Evolutionary conservation across 2,797 vertebrate species (phyloP), one percentile per base, ranked within the genome.

Genomic region (Austrolebias charrua): DNA sequence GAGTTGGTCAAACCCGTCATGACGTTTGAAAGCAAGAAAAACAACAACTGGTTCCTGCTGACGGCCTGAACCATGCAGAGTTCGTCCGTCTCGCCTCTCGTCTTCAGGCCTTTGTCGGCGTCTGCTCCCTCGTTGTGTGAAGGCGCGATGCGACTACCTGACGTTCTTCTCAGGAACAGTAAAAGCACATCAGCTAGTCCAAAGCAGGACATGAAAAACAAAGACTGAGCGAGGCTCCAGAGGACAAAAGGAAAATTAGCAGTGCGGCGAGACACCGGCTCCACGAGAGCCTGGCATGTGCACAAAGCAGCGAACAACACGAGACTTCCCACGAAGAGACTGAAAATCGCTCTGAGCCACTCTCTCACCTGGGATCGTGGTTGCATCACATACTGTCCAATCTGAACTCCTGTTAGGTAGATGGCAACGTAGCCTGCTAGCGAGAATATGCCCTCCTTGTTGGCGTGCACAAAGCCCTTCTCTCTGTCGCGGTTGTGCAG

Each of bases 371-470:
- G 76, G 51, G 58, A 85, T 79, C 94, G 92, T 24, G 72, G 73
- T 58, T 87, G 87, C 89, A 93, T 90, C 61, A 98, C 66, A 62
- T 92, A 95, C 1, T 89, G 86, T 11, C 97, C 98, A 19, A 93
- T 89, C 62, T 98, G 96, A 60, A 96, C 94, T 0, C 97, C 96
- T 1, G 92, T 92, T 92, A 99, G 88, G 53, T 99, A 94, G 68
- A 98, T 88, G 45, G 94, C 91, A 0, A 96, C 81, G 18, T 98
- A 98, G 1, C 97, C 97, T 1, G 88, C 55, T 0, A 92, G 73
- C 13, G 98, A 99, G 69, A 96, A 92, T 56, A 99, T 76, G 0
- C 98, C 97, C 78, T 99, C 98, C 73, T 94, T 91, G 90, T 99
- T 99, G 44, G 96, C 96, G 5, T 94, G 89, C 19, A 99, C 63